phyloP scores from a whole-genome alignment of 2,888 invertebrate genomes.

The Mellilla xanthometata region DNA sequence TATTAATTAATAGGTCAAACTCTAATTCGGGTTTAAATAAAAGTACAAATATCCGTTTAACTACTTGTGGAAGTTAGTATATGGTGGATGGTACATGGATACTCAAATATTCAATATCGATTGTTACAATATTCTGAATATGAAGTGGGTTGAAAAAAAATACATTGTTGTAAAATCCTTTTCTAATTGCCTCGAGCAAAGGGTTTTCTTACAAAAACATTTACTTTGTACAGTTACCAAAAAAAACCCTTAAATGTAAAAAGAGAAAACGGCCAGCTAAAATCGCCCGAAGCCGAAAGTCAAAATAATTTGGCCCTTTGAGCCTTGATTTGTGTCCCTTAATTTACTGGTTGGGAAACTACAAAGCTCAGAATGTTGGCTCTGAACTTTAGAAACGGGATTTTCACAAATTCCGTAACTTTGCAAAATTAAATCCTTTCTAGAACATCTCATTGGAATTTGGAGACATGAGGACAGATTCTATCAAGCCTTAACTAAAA shows the following conservation, averaged over 20 bases:
- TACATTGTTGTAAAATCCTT: not conserved
- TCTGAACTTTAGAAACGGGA: constrained; percentile 14
- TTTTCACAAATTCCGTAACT: constrained; percentile 15
- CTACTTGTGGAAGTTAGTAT: too few relatives aligned
- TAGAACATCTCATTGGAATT: constrained; percentile 13
- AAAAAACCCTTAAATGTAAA: not conserved
- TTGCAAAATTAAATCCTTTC: constrained; percentile 19
- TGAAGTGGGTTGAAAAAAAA: too few relatives aligned
- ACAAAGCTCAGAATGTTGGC: constrained; percentile 16
- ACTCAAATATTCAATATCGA: too few relatives aligned
- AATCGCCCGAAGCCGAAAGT: not conserved
- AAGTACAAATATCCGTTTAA: too few relatives aligned
- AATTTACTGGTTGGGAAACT: constrained; percentile 19
- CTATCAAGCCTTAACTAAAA: not conserved
- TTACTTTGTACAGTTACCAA: not conserved
- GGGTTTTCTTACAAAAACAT: too few relatives aligned
- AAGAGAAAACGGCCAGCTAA: constrained; percentile 1
- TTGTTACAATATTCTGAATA: too few relatives aligned
- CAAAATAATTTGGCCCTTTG: constrained; percentile 10
- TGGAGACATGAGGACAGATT: constrained; percentile 5
- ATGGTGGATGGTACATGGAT: too few relatives aligned
- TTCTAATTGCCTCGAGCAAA: not conserved
- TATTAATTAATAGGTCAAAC: too few relatives aligned
- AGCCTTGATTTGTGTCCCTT: constrained; percentile 14
- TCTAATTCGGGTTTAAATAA: too few relatives aligned